phyloP scores from a whole-genome alignment of 2,888 invertebrate species.

The Pterostichus madidus region DNA sequence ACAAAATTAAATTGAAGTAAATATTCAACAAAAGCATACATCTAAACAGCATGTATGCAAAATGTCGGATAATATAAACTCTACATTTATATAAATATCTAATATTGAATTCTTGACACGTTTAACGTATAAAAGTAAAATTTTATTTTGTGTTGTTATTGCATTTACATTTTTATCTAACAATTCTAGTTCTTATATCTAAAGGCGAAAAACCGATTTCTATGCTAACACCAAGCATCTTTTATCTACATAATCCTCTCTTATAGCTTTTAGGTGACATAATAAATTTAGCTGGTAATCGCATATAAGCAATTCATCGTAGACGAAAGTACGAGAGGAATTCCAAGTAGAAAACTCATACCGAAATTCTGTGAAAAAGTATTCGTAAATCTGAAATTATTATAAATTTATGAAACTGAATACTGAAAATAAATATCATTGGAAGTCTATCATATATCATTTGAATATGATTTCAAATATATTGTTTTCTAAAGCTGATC shows the following conservation, averaged over 20 bases:
- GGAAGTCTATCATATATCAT: too few species aligned
- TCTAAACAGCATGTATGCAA: not conserved
- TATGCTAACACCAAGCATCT: not conserved
- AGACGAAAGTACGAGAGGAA: not conserved
- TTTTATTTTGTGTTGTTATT: not conserved
- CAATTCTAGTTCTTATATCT: not conserved
- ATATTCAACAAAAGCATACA: not conserved
- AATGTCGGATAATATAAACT: not conserved
- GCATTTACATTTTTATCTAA: conserved; percentile 21
- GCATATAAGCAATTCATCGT: conserved; percentile 27
- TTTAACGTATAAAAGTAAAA: not conserved
- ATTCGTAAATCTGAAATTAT: not conserved
- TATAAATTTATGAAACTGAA: too few species aligned
- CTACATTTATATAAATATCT: not conserved
- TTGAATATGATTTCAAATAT: too few species aligned
- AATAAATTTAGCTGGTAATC: conserved; percentile 41
- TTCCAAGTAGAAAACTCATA: conserved; percentile 12
- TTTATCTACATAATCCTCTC: not conserved
- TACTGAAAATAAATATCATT: too few species aligned
- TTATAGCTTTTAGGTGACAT: not conserved
- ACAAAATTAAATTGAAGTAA: too few species aligned
- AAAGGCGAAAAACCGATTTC: not conserved
- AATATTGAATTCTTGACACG: not conserved
- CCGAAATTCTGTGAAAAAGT: not conserved
- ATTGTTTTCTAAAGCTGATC: too few species aligned